These are phyloP conservation scores for Sphaerodactylus townsendi DNA, from an alignment of 2,113 vertebrate genomes.

Conservation along the genomic window DNA sequence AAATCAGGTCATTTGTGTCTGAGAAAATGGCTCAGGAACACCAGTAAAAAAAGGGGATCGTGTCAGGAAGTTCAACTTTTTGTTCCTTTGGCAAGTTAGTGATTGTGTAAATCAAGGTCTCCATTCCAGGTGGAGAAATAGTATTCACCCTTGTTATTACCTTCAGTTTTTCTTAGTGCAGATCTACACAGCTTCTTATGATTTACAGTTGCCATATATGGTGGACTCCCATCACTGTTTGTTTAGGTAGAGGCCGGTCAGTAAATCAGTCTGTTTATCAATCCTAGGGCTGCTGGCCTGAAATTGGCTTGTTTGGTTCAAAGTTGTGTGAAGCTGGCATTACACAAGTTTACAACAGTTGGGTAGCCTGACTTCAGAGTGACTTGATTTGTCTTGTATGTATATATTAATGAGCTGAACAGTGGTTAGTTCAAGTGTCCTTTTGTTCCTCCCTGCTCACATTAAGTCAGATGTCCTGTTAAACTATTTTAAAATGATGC, in stretches of 20 bases:
- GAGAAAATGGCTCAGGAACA: conserved; percentile 24
- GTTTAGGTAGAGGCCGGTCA: too few relatives aligned
- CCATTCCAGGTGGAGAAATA: conserved; percentile 43
- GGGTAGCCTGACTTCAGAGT: neutral
- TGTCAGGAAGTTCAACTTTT: conserved; percentile 21
- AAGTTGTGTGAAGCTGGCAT: neutral
- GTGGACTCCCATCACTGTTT: neutral
- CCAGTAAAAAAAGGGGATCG: conserved; percentile 12
- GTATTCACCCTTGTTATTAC: conserved; percentile 30
- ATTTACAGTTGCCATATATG: too few relatives aligned
- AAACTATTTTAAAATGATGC: neutral
- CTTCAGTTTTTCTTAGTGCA: neutral
- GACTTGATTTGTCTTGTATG: too few relatives aligned
- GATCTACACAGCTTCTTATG: too few relatives aligned
- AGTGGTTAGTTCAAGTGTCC: too few relatives aligned
- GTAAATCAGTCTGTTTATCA: neutral
- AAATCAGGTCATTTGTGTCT: conserved; percentile 19
- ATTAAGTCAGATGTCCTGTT: too few relatives aligned
- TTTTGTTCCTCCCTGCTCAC: too few relatives aligned
- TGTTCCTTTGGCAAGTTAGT: neutral
- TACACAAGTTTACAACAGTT: too few relatives aligned
- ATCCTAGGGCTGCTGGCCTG: neutral
- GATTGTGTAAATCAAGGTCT: conserved; percentile 27
- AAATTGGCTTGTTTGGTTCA: neutral
- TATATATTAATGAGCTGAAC: too few relatives aligned